Base-by-base conservation (phyloP, 2,888 invertebrate genomes). In the Acrobasis consociella region DNA sequence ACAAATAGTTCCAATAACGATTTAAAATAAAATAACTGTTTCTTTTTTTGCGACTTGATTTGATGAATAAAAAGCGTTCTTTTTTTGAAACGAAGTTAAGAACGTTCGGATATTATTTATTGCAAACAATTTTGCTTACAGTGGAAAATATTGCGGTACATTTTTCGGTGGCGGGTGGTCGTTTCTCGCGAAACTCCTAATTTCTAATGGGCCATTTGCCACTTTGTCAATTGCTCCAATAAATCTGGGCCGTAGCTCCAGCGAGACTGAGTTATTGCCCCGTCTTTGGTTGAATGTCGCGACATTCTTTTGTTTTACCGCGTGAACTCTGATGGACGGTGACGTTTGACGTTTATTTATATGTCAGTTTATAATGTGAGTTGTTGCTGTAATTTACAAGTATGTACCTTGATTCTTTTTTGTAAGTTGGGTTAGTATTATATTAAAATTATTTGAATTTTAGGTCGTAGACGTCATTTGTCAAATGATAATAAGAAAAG, bases 131-230 rank as follows among this genome's bases (percentile, higher is more conserved):
- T 90, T 89, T 84, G 87, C 85, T 84, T 85, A 85, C 86, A 83
- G 81, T 77, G 77, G 80, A 78, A 89, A 88, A 90, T 91, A 91
- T 90, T 83, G 84, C 82, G 74, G 83, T 85, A 85, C 87, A 91
- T 90, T 91, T 90, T 87, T 90, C 87, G 80, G 77, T 79, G 70
- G 81, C 76, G 73, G 71, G 75, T 75, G 74, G 77, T 73, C 72
- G 75, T 76, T 78, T 72, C 81, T 80, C 81, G 75, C 74, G 78
- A 75, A 85, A 83, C 87, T 89, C 83, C 88, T 92, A 91, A 93
- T 92, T 93, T 92, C 91, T 93, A 92, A 93, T 93, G 91, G 91
- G 70, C 91, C 90, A 93, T 92, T 92, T 91, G 88, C 93, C 92
- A 93, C 91, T 93, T 93, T 92, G 93, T 93, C 93, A 91, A 93